Evolutionary conservation across 2,797 vertebrate species (phyloP), one percentile per base, ranked within the genome.

Genomic region (Brachyalestes nurse): DNA sequence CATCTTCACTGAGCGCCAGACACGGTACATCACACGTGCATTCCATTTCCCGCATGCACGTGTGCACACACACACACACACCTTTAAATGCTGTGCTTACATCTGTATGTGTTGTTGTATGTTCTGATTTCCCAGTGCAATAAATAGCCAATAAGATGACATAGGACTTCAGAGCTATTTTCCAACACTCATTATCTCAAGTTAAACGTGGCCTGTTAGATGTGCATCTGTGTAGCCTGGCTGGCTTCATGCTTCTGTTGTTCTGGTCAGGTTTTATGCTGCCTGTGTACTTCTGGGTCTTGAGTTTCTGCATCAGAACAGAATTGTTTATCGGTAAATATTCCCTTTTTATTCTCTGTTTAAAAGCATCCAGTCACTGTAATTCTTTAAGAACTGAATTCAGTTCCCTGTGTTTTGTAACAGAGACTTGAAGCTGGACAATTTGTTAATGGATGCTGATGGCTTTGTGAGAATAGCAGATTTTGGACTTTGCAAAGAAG

Each of bases 401-500:
- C 8, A 21, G 67, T 79, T 6, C 55, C 16, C 17, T 38, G 17
- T 70, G 5, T 23, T 83, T 47, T 80, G 57, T 83, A 16, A 38
- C 89, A 97, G 97, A 85, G 97, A 98, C 80, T 89, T 98, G 82
- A 98, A 98, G 88, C 76, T 98, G 91, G 97, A 98, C 86, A 98
- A 98, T 83, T 93, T 98, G n/a, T 93, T 98, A 34, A 94, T 98
- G 92, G 97, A 98, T 13, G 93, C 93, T 60, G 96, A 97, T 65
- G 97, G 97, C 19, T 98, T 95, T 90, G 93, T 98, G 84, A 96
- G 94, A 92, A 97, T 98, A 0, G 96, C 97, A 47, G 97, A 98
- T 90, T 98, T 97, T 84, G 97, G 97, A 16, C 91, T 98, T 72
- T 98, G 97, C 86, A 98, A 96, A 83, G 95, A 96, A 93, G 95